These are phyloP conservation scores for Clitarchus hookeri DNA, from an alignment of 2,888 invertebrate genomes.

Conservation along the genomic window DNA sequence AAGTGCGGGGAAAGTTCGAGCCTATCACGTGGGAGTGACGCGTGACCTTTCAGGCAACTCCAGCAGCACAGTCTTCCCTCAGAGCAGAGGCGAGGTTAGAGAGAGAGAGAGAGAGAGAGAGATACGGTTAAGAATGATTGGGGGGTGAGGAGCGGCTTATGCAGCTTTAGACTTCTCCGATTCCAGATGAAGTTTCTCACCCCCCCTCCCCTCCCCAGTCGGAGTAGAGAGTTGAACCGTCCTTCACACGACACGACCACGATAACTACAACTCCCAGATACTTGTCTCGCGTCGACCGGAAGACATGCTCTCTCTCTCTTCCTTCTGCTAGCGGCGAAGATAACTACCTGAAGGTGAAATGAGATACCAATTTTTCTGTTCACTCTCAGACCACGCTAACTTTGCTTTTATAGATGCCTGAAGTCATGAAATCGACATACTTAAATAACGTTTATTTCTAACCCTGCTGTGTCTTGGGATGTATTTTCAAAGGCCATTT, in stretches of 20 bases:
- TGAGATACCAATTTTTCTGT: too few relatives aligned
- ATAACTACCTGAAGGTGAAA: too few relatives aligned
- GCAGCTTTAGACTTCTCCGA: background rate
- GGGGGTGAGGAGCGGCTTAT: too few relatives aligned
- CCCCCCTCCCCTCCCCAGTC: background rate
- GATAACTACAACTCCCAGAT: background rate
- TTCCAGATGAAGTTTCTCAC: background rate
- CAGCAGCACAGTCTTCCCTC: background rate
- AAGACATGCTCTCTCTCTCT: background rate
- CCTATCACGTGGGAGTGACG: background rate
- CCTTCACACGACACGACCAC: background rate
- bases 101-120: background rate
- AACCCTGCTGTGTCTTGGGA: too few relatives aligned
- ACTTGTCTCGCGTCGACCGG: background rate
- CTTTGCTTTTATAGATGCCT: too few relatives aligned
- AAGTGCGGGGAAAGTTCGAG: background rate
- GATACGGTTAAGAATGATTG: background rate
- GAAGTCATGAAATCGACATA: too few relatives aligned
- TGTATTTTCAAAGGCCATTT: too few relatives aligned
- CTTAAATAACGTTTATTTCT: too few relatives aligned
- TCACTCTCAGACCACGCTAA: too few relatives aligned
- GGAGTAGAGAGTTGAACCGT: background rate
- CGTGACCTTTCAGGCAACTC: background rate
- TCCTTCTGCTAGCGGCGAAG: too few relatives aligned
- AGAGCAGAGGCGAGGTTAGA: background rate